Percentiles rank a stretch among this genome's conserved stretches.
Evolutionary conservation across 1,140 invertebrate species (phyloP).

Genomic region (Laupala kohalensis): DNA sequence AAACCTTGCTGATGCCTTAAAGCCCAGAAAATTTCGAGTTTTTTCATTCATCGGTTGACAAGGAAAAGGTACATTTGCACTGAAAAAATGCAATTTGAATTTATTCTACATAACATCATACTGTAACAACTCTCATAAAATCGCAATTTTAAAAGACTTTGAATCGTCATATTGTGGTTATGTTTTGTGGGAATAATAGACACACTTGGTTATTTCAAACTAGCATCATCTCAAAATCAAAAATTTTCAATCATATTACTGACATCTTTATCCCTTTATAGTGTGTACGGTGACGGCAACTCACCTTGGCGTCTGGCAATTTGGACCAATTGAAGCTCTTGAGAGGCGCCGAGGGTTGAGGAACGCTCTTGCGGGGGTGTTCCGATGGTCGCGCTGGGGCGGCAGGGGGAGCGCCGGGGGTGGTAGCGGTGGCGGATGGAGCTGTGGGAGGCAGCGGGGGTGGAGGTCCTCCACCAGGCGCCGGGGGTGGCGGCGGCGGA

Average conservation of each 20-base stretch:
- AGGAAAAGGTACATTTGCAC: too few relatives aligned
- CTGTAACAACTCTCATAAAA: too few relatives aligned
- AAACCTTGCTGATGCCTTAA: too few relatives aligned
- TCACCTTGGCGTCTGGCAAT: constrained; percentile 69
- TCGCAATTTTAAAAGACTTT: too few relatives aligned
- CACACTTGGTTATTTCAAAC: too few relatives aligned
- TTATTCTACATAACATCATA: too few relatives aligned
- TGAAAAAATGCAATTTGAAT: too few relatives aligned
- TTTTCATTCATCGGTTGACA: too few relatives aligned
- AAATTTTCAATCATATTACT: background rate
- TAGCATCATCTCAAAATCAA: too few relatives aligned
- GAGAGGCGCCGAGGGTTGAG: constrained; percentile 78
- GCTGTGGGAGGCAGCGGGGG: constrained; percentile 22
- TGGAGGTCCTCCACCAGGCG: constrained; percentile 32
- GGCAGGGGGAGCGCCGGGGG: constrained; percentile 14
- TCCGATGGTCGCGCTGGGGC: constrained; percentile 12
- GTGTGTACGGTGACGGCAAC: constrained; percentile 24
- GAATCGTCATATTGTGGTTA: too few relatives aligned
- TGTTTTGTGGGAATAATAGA: too few relatives aligned
- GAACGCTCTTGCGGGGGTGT: constrained; percentile 49
- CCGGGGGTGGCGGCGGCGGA: constrained; percentile 16
- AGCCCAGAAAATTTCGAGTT: too few relatives aligned
- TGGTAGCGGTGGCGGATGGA: constrained; percentile 16
- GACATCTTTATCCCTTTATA: background rate
- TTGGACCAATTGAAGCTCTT: constrained; percentile 98